Percentiles rank a stretch among this genome's conserved stretches.
Evolutionary conservation across 2,113 vertebrate genomes (phyloP).

Genomic region (Nesoenas mayeri): DNA sequence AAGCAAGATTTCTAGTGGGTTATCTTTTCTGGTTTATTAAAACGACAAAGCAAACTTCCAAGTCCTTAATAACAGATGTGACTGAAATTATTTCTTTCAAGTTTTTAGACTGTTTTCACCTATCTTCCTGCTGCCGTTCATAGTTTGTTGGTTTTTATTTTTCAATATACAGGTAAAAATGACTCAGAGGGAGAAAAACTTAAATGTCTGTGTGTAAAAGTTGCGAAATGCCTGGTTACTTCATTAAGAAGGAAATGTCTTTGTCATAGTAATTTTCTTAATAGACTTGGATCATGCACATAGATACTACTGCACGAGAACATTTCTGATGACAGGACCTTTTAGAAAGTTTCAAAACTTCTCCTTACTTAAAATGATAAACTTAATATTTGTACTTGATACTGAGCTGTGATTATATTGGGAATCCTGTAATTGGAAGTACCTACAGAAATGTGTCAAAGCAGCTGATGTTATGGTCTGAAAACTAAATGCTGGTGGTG

Average conservation of each 20-base stretch:
- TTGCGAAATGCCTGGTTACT: not conserved
- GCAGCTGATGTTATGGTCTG: not conserved
- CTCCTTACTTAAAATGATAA: not conserved
- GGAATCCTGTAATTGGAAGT: not conserved
- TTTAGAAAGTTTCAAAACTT: not conserved
- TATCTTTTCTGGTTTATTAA: not conserved
- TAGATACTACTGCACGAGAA: not conserved
- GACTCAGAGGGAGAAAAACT: not conserved
- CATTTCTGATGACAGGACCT: not conserved
- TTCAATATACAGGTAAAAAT: not conserved
- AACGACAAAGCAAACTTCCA: not conserved
- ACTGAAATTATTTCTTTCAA: not conserved
- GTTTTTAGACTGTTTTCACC: not conserved
- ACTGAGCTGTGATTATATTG: not conserved
- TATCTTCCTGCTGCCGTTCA: not conserved
- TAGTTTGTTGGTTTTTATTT: not conserved
- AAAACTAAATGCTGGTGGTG: not conserved
- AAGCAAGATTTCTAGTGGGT: not conserved
- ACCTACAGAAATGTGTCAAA: not conserved
- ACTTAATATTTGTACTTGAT: not conserved
- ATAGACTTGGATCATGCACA: not conserved
- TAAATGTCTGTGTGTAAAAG: not conserved
- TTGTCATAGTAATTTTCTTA: not conserved
- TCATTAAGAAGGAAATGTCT: slow-evolving; percentile 2
- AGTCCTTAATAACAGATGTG: not conserved